Percentiles rank a stretch among this genome's conserved stretches.
phyloP scores from a whole-genome alignment of 2,113 vertebrate genomes.

The Limnothrissa miodon region DNA sequence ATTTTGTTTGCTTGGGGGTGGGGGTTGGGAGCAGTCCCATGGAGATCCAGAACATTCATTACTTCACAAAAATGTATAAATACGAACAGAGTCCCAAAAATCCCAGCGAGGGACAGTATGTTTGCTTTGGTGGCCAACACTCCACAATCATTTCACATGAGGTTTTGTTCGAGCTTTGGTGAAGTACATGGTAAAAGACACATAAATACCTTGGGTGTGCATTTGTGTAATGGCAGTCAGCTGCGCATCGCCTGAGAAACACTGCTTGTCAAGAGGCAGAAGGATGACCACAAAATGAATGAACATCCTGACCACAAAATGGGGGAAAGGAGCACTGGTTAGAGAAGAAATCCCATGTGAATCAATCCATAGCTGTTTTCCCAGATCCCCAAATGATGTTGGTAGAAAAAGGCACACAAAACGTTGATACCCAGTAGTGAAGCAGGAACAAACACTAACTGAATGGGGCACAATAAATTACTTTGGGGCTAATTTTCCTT shows the following conservation, averaged over 20 bases:
- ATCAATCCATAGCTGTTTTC: too few species aligned
- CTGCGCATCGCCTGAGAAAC: not conserved
- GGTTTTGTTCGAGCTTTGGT: conserved; percentile 4
- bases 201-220: not conserved
- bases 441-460: too few species aligned
- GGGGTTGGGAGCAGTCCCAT: not conserved
- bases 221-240: conserved; percentile 4
- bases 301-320: too few species aligned
- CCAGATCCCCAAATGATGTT: too few species aligned
- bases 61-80: conserved; percentile 7
- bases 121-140: conserved; percentile 55
- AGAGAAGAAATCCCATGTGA: too few species aligned
- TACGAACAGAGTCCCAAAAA: not conserved
- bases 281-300: too few species aligned
- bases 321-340: too few species aligned
- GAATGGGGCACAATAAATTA: too few species aligned
- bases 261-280: conserved; percentile 15
- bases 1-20: too few species aligned
- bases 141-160: conserved; percentile 18
- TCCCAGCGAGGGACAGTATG: conserved; percentile 44
- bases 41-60: not conserved
- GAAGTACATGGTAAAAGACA: not conserved
- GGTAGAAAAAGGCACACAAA: too few species aligned
- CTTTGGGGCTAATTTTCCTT: too few species aligned
- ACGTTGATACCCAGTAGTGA: too few species aligned